These are phyloP conservation scores for Galbula dea DNA, from an alignment of 2,113 vertebrate genomes.

Conservation along the genomic window DNA sequence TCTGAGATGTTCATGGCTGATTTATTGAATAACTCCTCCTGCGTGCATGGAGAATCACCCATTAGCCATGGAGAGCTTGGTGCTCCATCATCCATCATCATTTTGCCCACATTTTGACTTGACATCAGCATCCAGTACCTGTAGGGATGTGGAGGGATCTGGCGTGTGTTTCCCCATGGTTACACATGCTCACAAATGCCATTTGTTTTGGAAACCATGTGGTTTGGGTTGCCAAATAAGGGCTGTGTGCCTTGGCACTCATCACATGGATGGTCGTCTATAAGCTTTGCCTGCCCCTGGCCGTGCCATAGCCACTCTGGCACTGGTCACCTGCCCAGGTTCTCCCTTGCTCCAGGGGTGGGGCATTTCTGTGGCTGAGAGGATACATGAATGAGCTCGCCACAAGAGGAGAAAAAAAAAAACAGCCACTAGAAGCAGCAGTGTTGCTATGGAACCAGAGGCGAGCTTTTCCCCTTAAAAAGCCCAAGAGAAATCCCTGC, in stretches of 20 bases:
- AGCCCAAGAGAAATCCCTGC: slow-evolving; percentile 6
- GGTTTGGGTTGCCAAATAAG: not conserved
- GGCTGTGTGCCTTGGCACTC: not conserved
- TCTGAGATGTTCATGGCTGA: not conserved
- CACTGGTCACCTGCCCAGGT: not conserved
- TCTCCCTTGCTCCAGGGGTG: fast-evolving
- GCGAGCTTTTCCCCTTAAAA: not conserved
- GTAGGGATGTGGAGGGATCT: not conserved
- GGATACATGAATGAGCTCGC: not conserved
- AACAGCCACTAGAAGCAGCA: not conserved
- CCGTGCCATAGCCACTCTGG: fast-evolving
- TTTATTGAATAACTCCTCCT: not conserved
- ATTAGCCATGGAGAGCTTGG: not conserved
- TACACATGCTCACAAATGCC: not conserved
- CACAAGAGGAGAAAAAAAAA: not conserved
- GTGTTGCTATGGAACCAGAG: slow-evolving; percentile 57
- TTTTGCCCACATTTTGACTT: not conserved
- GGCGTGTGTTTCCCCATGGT: not conserved
- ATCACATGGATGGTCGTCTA: fast-evolving
- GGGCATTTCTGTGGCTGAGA: not conserved
- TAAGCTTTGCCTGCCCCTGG: not conserved
- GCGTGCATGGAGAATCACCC: not conserved
- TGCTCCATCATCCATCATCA: not conserved
- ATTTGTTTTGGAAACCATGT: not conserved
- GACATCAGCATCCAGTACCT: not conserved